These are phyloP conservation scores for Stegostoma tigrinum DNA, from an alignment of 2,113 vertebrate species.

Conservation along the genomic window DNA sequence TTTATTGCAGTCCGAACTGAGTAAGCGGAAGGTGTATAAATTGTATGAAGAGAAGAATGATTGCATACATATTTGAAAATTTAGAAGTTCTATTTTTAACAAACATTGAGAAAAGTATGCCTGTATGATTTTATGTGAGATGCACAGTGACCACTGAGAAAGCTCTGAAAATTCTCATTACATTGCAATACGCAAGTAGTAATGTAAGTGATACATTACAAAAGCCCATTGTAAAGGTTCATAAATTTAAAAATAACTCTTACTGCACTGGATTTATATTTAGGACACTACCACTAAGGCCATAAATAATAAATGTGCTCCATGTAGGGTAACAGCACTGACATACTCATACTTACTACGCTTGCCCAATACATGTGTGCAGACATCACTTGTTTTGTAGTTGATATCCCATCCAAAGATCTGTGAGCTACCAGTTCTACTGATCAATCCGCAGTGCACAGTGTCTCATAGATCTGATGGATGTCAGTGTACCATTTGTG, in stretches of 20 bases:
- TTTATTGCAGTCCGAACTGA: neutral
- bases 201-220: neutral
- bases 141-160: neutral
- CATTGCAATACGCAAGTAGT: neutral
- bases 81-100: neutral
- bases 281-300: neutral
- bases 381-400: neutral
- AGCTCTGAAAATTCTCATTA: neutral
- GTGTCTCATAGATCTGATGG: neutral
- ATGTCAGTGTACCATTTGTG: neutral
- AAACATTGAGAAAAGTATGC: neutral
- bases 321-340: too few species aligned
- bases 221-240: neutral
- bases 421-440: neutral
- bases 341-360: neutral
- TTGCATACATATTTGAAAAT: neutral
- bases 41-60: neutral
- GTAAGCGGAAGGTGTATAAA: neutral
- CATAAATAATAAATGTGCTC: neutral
- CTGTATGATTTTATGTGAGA: neutral
- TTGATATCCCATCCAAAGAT: neutral
- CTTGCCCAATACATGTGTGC: neutral
- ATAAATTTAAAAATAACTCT: neutral
- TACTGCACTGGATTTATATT: neutral
- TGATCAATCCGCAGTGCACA: neutral